Evolutionary conservation across 2,113 vertebrate species (phyloP).

Genomic region (Polypterus senegalus): DNA sequence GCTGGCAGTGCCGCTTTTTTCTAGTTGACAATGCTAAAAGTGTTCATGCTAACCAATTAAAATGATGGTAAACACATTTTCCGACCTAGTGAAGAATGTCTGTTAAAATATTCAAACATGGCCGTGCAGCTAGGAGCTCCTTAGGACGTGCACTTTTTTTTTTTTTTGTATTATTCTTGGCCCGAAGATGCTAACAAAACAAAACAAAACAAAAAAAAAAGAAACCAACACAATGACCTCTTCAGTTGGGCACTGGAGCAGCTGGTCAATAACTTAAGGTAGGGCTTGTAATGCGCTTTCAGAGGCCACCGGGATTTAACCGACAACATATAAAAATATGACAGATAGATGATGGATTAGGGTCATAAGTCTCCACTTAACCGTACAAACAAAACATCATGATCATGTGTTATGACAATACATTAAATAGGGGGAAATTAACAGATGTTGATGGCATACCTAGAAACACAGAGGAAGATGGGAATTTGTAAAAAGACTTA

Average conservation of each 20-base stretch:
- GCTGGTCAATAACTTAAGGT: constrained; percentile 78
- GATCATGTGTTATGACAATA: constrained; percentile 62
- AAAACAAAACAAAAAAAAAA: constrained; percentile 7
- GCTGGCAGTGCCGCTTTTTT: too few species aligned
- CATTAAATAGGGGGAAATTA: constrained; percentile 58
- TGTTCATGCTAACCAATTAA: too few species aligned
- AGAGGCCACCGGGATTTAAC: constrained; percentile 47
- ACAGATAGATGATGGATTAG: constrained; percentile 70
- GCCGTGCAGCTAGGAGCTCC: constrained; percentile 45
- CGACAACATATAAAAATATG: constrained; percentile 69
- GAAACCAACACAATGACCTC: constrained; percentile 59
- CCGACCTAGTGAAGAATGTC: constrained; percentile 24
- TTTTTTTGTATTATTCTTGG: constrained; percentile 72
- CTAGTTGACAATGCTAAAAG: too few species aligned
- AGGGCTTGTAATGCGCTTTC: constrained; percentile 57
- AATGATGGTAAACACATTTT: too few species aligned
- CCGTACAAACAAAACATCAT: constrained; percentile 67
- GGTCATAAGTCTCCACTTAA: constrained; percentile 70
- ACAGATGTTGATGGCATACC: constrained; percentile 65
- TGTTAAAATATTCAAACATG: constrained; percentile 60
- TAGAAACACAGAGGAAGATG: constrained; percentile 38
- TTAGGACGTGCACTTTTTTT: constrained; percentile 49
- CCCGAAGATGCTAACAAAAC: constrained; percentile 36
- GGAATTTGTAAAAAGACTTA: constrained; percentile 17
- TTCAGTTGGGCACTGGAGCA: constrained; percentile 63